phyloP scores from a whole-genome alignment of 2,888 invertebrate genomes.

The Baccha elongata region DNA sequence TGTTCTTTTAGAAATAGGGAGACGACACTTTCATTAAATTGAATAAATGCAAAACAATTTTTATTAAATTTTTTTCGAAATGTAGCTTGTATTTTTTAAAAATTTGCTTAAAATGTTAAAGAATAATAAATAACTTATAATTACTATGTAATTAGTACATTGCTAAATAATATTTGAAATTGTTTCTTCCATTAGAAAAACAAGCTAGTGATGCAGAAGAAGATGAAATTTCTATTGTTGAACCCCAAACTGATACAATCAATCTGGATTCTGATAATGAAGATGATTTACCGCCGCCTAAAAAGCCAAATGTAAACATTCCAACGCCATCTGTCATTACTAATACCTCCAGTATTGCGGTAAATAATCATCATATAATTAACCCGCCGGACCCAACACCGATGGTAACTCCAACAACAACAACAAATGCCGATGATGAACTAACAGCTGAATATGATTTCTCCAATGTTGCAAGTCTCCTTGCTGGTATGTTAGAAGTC shows the following conservation, averaged over 20 bases:
- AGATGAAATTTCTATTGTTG: conserved; percentile 82
- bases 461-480: conserved; percentile 77
- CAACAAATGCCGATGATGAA: conserved; percentile 40
- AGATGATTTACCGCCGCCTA: conserved; percentile 74
- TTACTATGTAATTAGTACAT: not conserved
- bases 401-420: conserved; percentile 30
- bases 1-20: no score
- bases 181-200: conserved; percentile 77
- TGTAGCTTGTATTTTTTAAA: no score
- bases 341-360: conserved; percentile 71
- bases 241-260: conserved; percentile 81
- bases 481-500: conserved; percentile 81
- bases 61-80: not conserved
- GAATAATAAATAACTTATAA: no score
- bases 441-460: conserved; percentile 74
- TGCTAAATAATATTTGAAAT: no score
- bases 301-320: not conserved
- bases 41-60: no score
- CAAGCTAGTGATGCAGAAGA: conserved; percentile 81
- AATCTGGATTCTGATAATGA: conserved; percentile 82
- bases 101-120: no score
- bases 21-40: no score
- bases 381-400: not conserved
- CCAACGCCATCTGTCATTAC: conserved; percentile 44
- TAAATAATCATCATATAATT: not conserved